Percentiles rank a stretch among this genome's conserved stretches.
Conservation (phyloP, 2,888 invertebrate genomes). For the Artemia sp. region DNA sequence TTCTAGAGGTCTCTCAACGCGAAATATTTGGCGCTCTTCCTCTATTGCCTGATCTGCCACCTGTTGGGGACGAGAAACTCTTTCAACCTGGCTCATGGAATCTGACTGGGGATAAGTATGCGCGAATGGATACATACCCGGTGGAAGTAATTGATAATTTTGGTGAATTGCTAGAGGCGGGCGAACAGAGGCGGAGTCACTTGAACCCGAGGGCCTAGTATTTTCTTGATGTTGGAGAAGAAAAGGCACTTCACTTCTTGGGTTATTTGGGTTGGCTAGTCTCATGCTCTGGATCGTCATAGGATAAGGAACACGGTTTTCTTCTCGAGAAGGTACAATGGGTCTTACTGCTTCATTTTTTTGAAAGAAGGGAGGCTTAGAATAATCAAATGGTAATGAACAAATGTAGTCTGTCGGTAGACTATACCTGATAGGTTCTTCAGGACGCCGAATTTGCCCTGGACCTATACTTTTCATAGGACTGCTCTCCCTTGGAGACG, state of each 20-base stretch:
- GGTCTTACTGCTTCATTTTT: neutral
- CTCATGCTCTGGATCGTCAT: too few species aligned
- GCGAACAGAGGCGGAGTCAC: neutral
- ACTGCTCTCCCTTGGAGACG: too few species aligned
- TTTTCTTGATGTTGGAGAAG: neutral
- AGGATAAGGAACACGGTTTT: constrained; percentile 4
- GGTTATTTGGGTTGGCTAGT: neutral
- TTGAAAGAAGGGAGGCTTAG: constrained; percentile 6
- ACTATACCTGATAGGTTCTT: neutral
- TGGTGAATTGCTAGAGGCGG: neutral
- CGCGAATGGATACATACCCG: neutral
- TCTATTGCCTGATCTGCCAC: neutral
- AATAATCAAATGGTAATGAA: constrained; percentile 1
- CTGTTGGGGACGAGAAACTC: constrained; percentile 11
- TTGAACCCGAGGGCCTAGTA: neutral
- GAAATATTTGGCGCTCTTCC: neutral
- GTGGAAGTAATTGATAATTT: neutral
- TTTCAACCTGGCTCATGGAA: neutral
- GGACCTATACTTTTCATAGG: too few species aligned
- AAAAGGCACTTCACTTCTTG: neutral
- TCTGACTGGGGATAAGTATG: neutral
- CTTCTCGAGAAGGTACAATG: neutral
- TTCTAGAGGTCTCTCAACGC: neutral
- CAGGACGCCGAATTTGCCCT: too few species aligned
- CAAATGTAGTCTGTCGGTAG: neutral